A percentile compares a stretch with the other conserved stretches of the same genome.
Conservation (phyloP, 2,888 invertebrate species). For the Lasioglossum villosulum region DNA sequence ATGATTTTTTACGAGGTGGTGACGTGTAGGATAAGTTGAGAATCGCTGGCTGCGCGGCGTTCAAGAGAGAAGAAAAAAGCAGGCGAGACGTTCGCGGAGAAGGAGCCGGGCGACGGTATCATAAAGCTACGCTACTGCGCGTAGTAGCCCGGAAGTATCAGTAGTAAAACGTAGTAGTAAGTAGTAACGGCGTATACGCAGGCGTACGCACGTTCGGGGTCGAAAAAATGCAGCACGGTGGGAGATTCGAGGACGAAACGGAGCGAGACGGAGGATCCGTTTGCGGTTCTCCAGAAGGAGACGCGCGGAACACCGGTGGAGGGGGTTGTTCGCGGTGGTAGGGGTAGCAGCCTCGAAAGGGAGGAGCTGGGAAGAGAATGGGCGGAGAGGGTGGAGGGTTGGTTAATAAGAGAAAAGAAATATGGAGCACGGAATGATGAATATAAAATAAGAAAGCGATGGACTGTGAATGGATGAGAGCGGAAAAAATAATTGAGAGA, state of each 20-base stretch:
- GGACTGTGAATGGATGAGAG: background rate
- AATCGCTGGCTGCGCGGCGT: background rate
- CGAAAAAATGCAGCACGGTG: slow-evolving; percentile 55
- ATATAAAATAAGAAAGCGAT: slow-evolving; percentile 16
- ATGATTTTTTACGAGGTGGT: background rate
- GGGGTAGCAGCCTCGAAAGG: background rate
- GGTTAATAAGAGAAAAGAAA: slow-evolving; percentile 26
- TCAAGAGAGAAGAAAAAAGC: background rate
- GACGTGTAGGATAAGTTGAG: background rate
- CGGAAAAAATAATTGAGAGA: slow-evolving; percentile 2
- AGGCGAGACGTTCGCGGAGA: background rate
- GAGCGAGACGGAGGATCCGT: slow-evolving; percentile 46
- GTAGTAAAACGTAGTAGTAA: slow-evolving; percentile 75
- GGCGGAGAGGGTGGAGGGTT: background rate
- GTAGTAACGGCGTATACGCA: slow-evolving; percentile 79
- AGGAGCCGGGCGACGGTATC: slow-evolving; percentile 55
- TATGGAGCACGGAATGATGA: slow-evolving; percentile 15
- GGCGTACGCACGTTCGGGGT: slow-evolving; percentile 77
- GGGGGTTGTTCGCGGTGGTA: slow-evolving; percentile 5
- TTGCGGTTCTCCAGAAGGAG: slow-evolving; percentile 48
- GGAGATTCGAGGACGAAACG: slow-evolving; percentile 60
- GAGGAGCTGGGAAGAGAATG: background rate
- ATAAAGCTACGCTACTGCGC: slow-evolving; percentile 65
- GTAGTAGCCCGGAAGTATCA: slow-evolving; percentile 72
- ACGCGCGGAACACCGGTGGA: slow-evolving; percentile 17